Percentiles rank a stretch among this genome's conserved stretches.
phyloP scores from a whole-genome alignment of 2,888 invertebrate genomes.

The Tribolium freemani region DNA sequence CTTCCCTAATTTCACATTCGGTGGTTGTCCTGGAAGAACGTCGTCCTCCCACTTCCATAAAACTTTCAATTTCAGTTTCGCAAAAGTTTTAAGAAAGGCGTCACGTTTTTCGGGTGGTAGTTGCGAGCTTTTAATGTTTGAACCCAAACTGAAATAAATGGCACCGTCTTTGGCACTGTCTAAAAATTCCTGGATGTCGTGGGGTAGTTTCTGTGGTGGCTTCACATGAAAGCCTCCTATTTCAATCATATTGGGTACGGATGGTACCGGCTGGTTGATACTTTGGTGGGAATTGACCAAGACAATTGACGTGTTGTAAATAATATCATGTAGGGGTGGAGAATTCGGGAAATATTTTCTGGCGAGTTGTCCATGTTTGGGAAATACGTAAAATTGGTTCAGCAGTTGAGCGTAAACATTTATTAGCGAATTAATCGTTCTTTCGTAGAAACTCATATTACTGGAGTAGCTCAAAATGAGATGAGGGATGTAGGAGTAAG shows the following conservation, averaged over 20 bases:
- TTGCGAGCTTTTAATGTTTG: constrained; percentile 61
- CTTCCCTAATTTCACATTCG: constrained; percentile 62
- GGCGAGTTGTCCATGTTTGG: constrained; percentile 53
- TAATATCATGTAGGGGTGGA: constrained; percentile 52
- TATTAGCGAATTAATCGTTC: constrained; percentile 70
- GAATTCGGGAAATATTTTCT: constrained; percentile 58
- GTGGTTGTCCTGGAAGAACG: constrained; percentile 55
- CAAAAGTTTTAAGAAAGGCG: constrained; percentile 61
- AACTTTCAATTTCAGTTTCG: constrained; percentile 65
- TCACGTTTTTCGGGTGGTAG: constrained; percentile 58
- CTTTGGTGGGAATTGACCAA: constrained; percentile 68
- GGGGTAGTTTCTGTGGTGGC: constrained; percentile 46
- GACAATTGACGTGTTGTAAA: constrained; percentile 56
- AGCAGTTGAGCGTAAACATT: constrained; percentile 56
- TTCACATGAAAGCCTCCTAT: constrained; percentile 71
- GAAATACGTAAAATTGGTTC: constrained; percentile 48
- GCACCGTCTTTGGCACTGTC: constrained; percentile 64
- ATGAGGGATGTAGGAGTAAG: constrained; percentile 70
- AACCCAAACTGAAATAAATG: constrained; percentile 67
- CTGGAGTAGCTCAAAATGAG: constrained; percentile 59
- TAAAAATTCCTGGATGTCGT: constrained; percentile 63
- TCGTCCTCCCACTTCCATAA: constrained; percentile 67
- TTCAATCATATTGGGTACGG: constrained; percentile 71
- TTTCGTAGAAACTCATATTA: constrained; percentile 70
- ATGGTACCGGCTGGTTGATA: constrained; percentile 68